Conservation (phyloP, 1,140 invertebrate species). For the Episyrphus balteatus region DNA sequence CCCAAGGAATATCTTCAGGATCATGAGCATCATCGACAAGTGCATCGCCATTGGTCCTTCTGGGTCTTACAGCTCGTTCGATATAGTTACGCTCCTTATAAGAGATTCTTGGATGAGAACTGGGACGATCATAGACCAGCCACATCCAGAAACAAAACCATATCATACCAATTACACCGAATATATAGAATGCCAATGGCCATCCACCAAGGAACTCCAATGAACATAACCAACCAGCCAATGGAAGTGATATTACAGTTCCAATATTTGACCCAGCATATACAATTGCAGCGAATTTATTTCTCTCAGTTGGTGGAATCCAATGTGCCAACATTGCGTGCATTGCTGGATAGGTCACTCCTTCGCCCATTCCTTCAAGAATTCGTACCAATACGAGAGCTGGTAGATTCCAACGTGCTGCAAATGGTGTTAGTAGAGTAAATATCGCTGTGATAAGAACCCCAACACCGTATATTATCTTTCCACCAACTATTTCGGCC, state of each 20-base stretch:
- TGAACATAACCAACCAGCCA: conserved; percentile 62
- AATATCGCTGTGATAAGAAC: conserved; percentile 66
- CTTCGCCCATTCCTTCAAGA: conserved; percentile 77
- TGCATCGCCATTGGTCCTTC: conserved; percentile 1
- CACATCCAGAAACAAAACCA: conserved; percentile 72
- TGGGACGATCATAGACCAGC: conserved; percentile 63
- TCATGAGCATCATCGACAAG: not conserved
- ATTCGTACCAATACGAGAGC: conserved; percentile 67
- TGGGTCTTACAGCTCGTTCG: conserved; percentile 43
- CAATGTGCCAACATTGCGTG: conserved; percentile 69
- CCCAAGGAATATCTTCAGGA: conserved; percentile 51
- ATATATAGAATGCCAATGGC: conserved; percentile 70
- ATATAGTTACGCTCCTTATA: conserved; percentile 55
- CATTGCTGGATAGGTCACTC: conserved; percentile 74
- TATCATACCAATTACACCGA: conserved; percentile 57
- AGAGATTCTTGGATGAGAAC: conserved; percentile 67
- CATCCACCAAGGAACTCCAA: conserved; percentile 57
- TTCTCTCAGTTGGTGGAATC: conserved; percentile 70
- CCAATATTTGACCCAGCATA: conserved; percentile 61
- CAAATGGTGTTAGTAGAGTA: conserved; percentile 60
- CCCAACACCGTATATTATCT: conserved; percentile 66
- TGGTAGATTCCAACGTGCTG: conserved; percentile 56
- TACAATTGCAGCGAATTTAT: conserved; percentile 67
- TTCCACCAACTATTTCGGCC: conserved; percentile 68
- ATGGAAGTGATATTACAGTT: conserved; percentile 60